Evolutionary conservation across 2,888 invertebrate species (phyloP).

Genomic region (Microctonus brassicae): DNA sequence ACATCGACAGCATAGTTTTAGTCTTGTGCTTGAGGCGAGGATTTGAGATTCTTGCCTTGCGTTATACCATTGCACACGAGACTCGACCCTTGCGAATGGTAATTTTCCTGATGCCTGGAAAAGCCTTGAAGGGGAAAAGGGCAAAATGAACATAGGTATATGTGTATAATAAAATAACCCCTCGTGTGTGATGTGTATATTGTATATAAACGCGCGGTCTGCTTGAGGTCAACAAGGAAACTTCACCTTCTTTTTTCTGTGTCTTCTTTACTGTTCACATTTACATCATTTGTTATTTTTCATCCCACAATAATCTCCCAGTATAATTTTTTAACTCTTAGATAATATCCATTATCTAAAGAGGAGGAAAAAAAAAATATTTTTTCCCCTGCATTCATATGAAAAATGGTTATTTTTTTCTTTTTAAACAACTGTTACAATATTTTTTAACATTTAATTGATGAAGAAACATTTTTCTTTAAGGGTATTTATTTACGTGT

Average conservation of each 20-base stretch:
- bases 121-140: slow-evolving; percentile 1
- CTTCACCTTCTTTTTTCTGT: slow-evolving; percentile 1
- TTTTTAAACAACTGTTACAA: no score
- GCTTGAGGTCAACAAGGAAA: slow-evolving; percentile 16
- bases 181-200: background rate
- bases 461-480: no score
- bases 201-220: background rate
- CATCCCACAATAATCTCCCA: background rate
- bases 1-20: background rate
- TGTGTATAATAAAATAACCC: background rate
- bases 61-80: background rate
- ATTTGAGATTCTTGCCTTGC: slow-evolving; percentile 6
- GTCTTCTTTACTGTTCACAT: slow-evolving; percentile 2
- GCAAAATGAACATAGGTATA: background rate
- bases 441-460: no score
- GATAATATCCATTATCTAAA: background rate
- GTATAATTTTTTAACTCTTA: background rate
- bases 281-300: slow-evolving; percentile 2
- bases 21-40: background rate
- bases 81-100: slow-evolving; percentile 22
- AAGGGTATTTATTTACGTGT: background rate
- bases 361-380: no score
- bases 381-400: no score
- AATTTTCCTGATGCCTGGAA: slow-evolving; percentile 21
- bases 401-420: no score